These are phyloP conservation scores for Hymenopus coronatus DNA, from an alignment of 2,888 invertebrate species.

Conservation along the genomic window DNA sequence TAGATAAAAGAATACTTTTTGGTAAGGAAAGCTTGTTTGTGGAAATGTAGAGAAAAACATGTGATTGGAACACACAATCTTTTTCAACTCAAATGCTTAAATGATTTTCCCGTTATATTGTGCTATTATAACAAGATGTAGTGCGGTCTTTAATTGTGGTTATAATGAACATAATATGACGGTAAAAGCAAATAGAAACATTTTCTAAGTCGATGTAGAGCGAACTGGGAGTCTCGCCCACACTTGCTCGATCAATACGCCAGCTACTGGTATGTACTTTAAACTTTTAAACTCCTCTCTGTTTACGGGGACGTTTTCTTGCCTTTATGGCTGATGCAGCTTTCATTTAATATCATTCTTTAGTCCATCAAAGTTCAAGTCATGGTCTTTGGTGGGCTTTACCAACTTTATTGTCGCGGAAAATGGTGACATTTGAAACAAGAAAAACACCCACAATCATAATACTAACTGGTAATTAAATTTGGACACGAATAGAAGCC, in stretches of 20 bases:
- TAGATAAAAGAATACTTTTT: too few relatives aligned
- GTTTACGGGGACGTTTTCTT: not conserved
- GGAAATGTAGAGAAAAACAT: too few relatives aligned
- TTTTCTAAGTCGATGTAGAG: not conserved
- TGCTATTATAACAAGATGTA: too few relatives aligned
- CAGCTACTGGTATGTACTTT: not conserved
- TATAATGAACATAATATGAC: not conserved
- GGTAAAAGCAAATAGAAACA: not conserved
- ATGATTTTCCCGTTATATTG: too few relatives aligned
- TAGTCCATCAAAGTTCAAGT: not conserved
- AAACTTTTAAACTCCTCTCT: not conserved
- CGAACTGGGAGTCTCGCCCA: not conserved
- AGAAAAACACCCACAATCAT: too few relatives aligned
- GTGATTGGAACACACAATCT: too few relatives aligned
- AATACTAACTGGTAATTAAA: too few relatives aligned
- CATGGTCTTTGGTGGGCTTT: not conserved
- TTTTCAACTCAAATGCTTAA: too few relatives aligned
- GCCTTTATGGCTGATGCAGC: not conserved
- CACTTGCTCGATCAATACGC: not conserved
- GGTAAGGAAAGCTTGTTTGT: too few relatives aligned
- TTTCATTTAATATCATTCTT: not conserved
- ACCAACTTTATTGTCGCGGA: not conserved
- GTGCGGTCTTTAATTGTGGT: too few relatives aligned
- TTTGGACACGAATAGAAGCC: too few relatives aligned
- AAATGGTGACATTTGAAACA: not conserved